Percentiles rank a stretch among this genome's conserved stretches.
Conservation (phyloP, 2,113 vertebrate species). For the Prunella fulvescens region DNA sequence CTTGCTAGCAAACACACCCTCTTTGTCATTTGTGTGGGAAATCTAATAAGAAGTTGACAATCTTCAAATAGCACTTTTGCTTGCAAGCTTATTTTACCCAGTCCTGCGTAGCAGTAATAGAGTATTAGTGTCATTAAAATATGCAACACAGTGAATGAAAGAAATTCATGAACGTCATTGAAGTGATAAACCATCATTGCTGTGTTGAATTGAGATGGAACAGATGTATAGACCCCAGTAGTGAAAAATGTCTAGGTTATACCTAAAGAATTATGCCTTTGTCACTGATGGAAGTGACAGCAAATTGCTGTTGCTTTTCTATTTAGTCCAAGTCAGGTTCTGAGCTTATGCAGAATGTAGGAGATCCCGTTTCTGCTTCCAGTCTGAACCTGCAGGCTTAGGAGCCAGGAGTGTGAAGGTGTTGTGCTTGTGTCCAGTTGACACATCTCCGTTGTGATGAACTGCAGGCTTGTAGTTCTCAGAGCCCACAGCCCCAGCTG, state of each 20-base stretch:
- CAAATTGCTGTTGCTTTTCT: background rate
- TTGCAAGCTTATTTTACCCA: background rate
- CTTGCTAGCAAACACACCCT: background rate
- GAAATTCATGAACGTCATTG: fast-evolving
- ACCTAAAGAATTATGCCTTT: background rate
- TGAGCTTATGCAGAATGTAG: background rate
- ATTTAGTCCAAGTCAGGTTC: background rate
- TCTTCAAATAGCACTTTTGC: background rate
- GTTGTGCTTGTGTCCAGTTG: background rate
- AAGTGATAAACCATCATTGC: background rate
- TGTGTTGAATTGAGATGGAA: background rate
- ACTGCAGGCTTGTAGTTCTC: background rate
- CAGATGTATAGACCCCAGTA: background rate
- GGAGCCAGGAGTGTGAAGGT: background rate
- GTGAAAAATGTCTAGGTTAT: background rate
- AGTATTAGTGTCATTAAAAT: background rate
- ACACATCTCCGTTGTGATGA: background rate
- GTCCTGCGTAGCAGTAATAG: background rate
- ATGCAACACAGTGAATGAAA: background rate
- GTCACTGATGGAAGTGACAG: background rate
- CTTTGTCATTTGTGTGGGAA: background rate
- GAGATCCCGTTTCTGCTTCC: background rate
- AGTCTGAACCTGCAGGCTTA: background rate
- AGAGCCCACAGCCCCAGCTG: background rate
- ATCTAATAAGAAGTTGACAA: background rate